Conservation (phyloP, 2,888 invertebrate genomes). For the Drosophila pseudotalamancana region DNA sequence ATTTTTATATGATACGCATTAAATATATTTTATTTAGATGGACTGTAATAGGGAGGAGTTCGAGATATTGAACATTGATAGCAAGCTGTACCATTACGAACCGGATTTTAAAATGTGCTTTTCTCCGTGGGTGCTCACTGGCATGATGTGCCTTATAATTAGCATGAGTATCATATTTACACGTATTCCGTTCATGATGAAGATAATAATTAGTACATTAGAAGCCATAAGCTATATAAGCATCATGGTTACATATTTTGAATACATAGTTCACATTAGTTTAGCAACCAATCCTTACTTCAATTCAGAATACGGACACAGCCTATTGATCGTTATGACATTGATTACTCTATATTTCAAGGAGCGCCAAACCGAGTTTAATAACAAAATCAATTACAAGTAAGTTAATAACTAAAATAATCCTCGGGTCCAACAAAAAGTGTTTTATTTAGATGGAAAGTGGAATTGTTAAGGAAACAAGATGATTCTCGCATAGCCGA, state of each 20-base stretch:
- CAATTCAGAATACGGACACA: constrained; percentile 88
- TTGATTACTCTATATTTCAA: constrained; percentile 91
- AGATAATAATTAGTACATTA: constrained; percentile 86
- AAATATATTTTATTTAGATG: constrained; percentile 14
- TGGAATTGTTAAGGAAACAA: constrained; percentile 91
- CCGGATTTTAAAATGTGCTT: constrained; percentile 60
- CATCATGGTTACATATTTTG: constrained; percentile 87
- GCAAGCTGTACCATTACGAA: constrained; percentile 52
- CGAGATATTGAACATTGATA: constrained; percentile 31
- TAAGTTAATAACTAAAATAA: constrained; percentile 81
- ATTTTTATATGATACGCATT: too few species aligned
- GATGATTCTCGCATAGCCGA: constrained; percentile 92
- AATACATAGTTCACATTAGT: constrained; percentile 86
- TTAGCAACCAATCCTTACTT: constrained; percentile 89
- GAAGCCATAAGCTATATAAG: constrained; percentile 88
- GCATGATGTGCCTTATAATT: constrained; percentile 85
- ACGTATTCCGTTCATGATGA: constrained; percentile 92
- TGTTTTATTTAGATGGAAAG: constrained; percentile 85
- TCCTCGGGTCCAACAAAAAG: too few species aligned
- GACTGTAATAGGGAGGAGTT: constrained; percentile 26
- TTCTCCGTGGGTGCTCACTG: constrained; percentile 84
- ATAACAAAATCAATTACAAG: constrained; percentile 93
- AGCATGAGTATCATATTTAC: constrained; percentile 92
- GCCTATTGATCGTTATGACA: constrained; percentile 89
- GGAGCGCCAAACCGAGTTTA: constrained; percentile 95